Evolutionary conservation across 2,888 invertebrate genomes (phyloP).

Genomic region (Aricia artaxerxes): DNA sequence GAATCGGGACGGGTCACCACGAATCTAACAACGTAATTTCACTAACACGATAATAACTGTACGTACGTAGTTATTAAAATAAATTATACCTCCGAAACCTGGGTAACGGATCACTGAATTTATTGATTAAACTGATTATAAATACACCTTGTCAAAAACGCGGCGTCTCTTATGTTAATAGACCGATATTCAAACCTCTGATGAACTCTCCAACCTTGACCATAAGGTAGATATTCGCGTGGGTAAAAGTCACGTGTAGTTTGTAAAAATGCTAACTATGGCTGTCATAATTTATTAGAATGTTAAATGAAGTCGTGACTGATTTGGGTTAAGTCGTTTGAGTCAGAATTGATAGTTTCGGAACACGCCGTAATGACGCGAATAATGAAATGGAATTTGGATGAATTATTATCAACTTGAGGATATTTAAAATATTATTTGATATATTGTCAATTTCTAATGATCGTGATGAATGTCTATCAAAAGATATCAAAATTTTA

Average conservation of each 20-base stretch:
- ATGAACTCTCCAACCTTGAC: not conserved
- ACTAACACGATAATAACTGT: not conserved
- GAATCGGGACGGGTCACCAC: not conserved
- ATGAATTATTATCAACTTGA: not conserved
- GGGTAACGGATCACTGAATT: constrained; percentile 14
- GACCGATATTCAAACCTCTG: not conserved
- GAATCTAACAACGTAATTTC: not conserved
- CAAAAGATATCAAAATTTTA: not conserved
- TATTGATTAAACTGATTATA: constrained; percentile 23
- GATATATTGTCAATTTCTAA: not conserved
- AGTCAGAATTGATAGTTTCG: not conserved
- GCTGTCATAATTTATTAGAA: constrained; percentile 13
- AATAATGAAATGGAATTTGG: not conserved
- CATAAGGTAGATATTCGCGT: not conserved
- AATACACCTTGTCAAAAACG: constrained; percentile 24
- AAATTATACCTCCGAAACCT: constrained; percentile 6
- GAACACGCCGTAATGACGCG: not conserved
- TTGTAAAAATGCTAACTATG: constrained; percentile 22
- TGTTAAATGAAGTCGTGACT: not conserved
- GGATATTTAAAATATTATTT: not conserved
- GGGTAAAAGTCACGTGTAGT: not conserved
- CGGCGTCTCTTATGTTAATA: not conserved
- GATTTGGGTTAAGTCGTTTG: constrained; percentile 19
- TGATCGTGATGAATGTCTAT: too few relatives aligned
- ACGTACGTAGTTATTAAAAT: constrained; percentile 21